These are phyloP conservation scores for Diplosoma virens DNA, from an alignment of 23 tunicate genomes.

Conservation along the genomic window DNA sequence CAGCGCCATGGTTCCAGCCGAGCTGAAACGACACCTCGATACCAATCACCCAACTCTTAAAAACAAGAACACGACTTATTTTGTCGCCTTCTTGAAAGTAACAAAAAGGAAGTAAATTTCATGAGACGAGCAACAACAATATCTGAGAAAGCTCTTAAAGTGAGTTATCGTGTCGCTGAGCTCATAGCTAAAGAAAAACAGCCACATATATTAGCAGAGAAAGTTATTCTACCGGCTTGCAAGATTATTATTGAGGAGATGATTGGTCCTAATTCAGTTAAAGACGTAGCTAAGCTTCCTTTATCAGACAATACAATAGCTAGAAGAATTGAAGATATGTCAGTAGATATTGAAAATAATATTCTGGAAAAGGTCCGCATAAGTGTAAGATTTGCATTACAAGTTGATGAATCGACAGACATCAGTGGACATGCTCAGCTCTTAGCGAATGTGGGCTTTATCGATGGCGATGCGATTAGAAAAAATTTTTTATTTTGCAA, in stretches of 20 bases:
- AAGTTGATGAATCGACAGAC: slow-evolving; percentile 37
- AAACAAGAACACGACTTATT: no score
- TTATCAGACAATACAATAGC: slow-evolving; percentile 16
- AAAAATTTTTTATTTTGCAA: slow-evolving; percentile 11
- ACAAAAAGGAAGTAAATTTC: no score
- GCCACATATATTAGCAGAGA: slow-evolving; percentile 41
- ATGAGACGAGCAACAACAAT: no score
- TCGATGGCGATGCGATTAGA: no score
- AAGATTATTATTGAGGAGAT: slow-evolving; percentile 19
- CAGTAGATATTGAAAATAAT: no score
- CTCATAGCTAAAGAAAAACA: slow-evolving; percentile 25
- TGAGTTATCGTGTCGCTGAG: slow-evolving; percentile 31
- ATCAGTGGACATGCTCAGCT: no score
- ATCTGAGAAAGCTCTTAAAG: slow-evolving; percentile 21
- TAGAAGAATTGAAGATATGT: slow-evolving; percentile 31
- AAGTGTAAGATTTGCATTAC: slow-evolving; percentile 32
- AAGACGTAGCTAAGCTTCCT: slow-evolving; percentile 25
- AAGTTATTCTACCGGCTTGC: slow-evolving; percentile 26
- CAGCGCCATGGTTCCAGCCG: slow-evolving; percentile 27
- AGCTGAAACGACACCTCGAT: slow-evolving; percentile 21
- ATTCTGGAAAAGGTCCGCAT: no score
- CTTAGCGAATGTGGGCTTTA: no score
- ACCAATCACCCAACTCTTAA: background rate
- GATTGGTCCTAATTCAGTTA: slow-evolving; percentile 46
- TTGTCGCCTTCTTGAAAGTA: no score